Conservation (phyloP, 2,888 invertebrate species). For the Tyria jacobaeae region DNA sequence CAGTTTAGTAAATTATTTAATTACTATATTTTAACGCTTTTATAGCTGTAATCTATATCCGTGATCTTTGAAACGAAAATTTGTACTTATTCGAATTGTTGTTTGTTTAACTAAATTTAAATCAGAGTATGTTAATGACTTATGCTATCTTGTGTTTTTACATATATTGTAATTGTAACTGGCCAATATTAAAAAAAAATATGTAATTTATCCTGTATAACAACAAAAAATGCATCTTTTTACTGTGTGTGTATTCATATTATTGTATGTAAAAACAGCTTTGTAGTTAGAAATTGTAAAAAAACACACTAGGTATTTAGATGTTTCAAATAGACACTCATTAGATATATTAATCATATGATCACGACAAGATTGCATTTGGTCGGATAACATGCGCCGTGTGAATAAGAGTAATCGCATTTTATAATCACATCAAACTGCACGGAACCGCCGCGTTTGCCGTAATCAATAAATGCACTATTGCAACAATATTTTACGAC, state of each 20-base stretch:
- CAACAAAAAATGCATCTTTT: constrained; percentile 53
- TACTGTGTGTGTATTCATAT: constrained; percentile 69
- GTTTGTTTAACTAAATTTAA: constrained; percentile 64
- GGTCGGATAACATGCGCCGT: constrained; percentile 32
- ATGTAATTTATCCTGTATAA: constrained; percentile 56
- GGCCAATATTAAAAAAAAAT: constrained; percentile 61
- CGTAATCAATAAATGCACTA: constrained; percentile 20
- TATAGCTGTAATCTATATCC: constrained; percentile 57
- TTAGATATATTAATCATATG: constrained; percentile 47
- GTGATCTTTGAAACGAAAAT: constrained; percentile 72
- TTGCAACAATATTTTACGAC: constrained; percentile 18
- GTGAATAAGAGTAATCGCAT: constrained; percentile 25
- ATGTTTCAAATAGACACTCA: constrained; percentile 62
- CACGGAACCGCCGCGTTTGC: constrained; percentile 28
- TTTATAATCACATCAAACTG: constrained; percentile 32
- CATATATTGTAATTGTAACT: constrained; percentile 56
- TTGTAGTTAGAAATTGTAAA: constrained; percentile 75
- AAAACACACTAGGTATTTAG: constrained; percentile 64
- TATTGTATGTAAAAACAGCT: constrained; percentile 71
- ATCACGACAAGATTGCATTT: constrained; percentile 37
- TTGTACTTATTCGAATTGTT: constrained; percentile 68
- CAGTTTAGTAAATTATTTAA: constrained; percentile 43
- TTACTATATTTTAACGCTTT: constrained; percentile 48
- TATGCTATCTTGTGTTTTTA: constrained; percentile 63
- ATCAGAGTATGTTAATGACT: constrained; percentile 58